A percentile compares a stretch with the other conserved stretches of the same genome.
Conservation (phyloP, 2,113 vertebrate species). For the Heterotis niloticus region DNA sequence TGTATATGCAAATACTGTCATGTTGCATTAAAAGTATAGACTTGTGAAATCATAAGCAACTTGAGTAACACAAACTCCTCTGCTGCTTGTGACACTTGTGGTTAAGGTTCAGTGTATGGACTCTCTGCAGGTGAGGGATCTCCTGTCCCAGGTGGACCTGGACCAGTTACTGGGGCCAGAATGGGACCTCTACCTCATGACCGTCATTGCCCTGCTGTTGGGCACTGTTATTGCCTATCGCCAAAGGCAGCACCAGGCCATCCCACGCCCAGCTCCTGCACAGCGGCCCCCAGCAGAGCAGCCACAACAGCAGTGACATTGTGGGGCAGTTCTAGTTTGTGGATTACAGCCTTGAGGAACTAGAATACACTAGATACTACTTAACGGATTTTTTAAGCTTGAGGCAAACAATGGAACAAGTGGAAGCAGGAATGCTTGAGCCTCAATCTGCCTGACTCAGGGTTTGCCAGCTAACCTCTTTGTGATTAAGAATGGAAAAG, state of each 20-base stretch:
- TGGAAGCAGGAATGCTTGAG: not conserved
- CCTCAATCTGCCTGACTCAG: not conserved
- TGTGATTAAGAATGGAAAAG: not conserved
- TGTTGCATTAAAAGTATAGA: too few relatives aligned
- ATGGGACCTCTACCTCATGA: constrained; percentile 99
- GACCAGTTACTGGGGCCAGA: constrained; percentile 94
- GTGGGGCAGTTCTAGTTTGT: not conserved
- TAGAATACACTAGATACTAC: not conserved
- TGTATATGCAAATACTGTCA: too few relatives aligned
- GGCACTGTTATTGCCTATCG: constrained; percentile 95
- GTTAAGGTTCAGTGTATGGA: not conserved
- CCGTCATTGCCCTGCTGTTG: constrained; percentile 87
- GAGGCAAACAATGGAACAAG: not conserved
- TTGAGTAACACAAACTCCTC: not conserved
- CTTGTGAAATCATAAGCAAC: too few relatives aligned
- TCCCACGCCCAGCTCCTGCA: constrained; percentile 54
- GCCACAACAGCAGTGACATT: constrained; percentile 31
- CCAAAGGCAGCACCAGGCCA: constrained; percentile 88
- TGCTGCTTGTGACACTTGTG: not conserved
- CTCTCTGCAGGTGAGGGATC: constrained; percentile 73
- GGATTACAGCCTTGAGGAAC: not conserved
- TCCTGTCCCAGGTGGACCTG: constrained; percentile 83
- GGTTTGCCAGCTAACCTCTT: constrained; percentile 9
- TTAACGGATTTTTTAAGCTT: not conserved
- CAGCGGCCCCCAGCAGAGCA: constrained; percentile 50